Evolutionary conservation across 1,140 invertebrate genomes (phyloP), one percentile per base, ranked within the genome.

Genomic region (Drosophila azteca): DNA sequence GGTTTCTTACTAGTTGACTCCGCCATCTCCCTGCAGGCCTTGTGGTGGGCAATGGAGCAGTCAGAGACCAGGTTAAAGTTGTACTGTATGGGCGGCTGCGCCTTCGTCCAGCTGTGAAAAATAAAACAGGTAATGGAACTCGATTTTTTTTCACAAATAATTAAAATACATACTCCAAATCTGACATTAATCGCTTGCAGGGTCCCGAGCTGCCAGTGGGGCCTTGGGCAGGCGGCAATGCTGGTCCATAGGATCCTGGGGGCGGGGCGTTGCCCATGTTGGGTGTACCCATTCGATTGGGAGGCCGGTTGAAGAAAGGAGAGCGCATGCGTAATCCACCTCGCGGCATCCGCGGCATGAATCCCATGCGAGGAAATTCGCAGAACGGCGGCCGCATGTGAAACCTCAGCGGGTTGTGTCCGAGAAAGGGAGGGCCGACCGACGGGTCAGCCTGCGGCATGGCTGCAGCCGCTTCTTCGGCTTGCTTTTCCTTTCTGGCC

Each of bases 401-500:
- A 48, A 88, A 88, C 13, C 83, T 51, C n/a, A 87, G 13, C 1
- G 75, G 79, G 51, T 35, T 78, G 0, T 72, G 15, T 3, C 77
- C 77, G 2, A 81, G 20, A 15, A 70, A 87, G 0, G 69, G 69
- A 15, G 55, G 51, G 8, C 17, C 1, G 50, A 11, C 22, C 0
- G 54, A 39, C 15, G 61, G 54, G 7, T 67, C 62, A 0, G 81
- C 57, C 31, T 58, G 68, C 9, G 61, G 57, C 8, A 72, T 57
- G 6, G 82, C 63, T 0, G 81, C 77, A 0, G 83, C 82, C 3
- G 81, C 83, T 20, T 71, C 84, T 29, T 88, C 83, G 0, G 68
- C 76, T 57, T 83, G 66, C 17, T 88, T 88, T n/a, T 87, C 79
- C 59, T 84, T 79, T 17, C 84, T 74, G 1, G 84, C 84, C 51